Conservation (phyloP, 1,140 invertebrate species). For the Galleria mellonella region DNA sequence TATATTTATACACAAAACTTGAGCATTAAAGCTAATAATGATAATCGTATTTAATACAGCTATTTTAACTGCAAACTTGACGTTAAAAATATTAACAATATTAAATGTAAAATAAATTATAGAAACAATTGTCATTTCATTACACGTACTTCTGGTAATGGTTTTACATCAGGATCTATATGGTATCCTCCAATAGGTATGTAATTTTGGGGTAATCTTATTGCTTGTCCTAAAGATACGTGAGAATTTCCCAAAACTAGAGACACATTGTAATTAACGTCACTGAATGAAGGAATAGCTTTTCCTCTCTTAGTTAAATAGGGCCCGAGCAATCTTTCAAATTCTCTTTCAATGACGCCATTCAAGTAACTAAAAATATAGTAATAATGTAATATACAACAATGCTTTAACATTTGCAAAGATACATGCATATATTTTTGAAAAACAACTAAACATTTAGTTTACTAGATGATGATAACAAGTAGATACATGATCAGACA, state of each 20-base stretch:
- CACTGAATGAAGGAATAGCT: conserved; percentile 13
- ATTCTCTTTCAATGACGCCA: background rate
- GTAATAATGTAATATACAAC: too few relatives aligned
- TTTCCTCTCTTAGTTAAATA: conserved; percentile 11
- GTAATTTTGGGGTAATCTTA: conserved; percentile 23
- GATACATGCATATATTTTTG: too few relatives aligned
- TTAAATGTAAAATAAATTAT: background rate
- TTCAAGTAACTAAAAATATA: too few relatives aligned
- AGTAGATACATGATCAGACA: too few relatives aligned
- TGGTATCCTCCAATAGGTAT: conserved; percentile 32
- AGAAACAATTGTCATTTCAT: too few relatives aligned
- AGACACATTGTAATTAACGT: conserved; percentile 23
- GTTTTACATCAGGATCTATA: conserved; percentile 19
- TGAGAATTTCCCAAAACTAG: conserved; percentile 33
- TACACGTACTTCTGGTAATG: conserved; percentile 23
- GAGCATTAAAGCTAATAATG: too few relatives aligned
- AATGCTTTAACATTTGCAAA: too few relatives aligned
- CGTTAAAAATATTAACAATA: background rate
- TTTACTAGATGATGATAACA: too few relatives aligned
- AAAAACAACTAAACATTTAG: too few relatives aligned
- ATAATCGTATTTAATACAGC: background rate
- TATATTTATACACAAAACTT: too few relatives aligned
- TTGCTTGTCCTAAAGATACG: conserved; percentile 16
- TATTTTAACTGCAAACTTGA: too few relatives aligned
- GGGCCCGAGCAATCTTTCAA: background rate